Conservation (phyloP, 2,797 vertebrate genomes). For the Champsocephalus gunnari region DNA sequence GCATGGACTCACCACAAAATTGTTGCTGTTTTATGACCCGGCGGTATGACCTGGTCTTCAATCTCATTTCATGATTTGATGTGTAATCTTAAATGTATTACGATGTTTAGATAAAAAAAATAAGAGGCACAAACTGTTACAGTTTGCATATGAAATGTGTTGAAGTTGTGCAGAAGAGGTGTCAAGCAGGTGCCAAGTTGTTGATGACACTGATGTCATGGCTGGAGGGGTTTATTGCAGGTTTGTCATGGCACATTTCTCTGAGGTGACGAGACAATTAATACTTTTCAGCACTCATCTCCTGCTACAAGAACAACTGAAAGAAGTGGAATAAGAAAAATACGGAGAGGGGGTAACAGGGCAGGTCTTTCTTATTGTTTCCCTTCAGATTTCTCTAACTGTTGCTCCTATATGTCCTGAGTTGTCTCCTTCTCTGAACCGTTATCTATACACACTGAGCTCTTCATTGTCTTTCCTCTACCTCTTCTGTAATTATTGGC, state of each 20-base stretch:
- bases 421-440: slow-evolving; percentile 47
- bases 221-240: slow-evolving; percentile 42
- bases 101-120: slow-evolving; percentile 20
- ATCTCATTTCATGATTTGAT: background rate
- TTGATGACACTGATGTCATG: slow-evolving; percentile 38
- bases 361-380: slow-evolving; percentile 66
- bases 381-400: slow-evolving; percentile 52
- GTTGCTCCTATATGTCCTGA: slow-evolving; percentile 61
- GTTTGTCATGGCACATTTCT: slow-evolving; percentile 44
- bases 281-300: slow-evolving; percentile 56
- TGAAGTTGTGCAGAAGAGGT: slow-evolving; percentile 4
- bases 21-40: slow-evolving; percentile 1
- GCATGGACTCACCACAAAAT: background rate
- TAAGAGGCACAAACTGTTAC: slow-evolving; percentile 1
- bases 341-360: slow-evolving; percentile 17
- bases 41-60: background rate
- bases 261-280: slow-evolving; percentile 65
- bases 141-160: slow-evolving; percentile 20
- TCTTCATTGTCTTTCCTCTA: slow-evolving; percentile 51
- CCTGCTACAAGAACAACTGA: slow-evolving; percentile 37
- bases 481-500: slow-evolving; percentile 55
- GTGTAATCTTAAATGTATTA: background rate
- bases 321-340: slow-evolving; percentile 38
- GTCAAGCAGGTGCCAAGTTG: slow-evolving; percentile 34
- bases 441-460: slow-evolving; percentile 57